Base-by-base conservation (phyloP, 2,113 vertebrate species). In the Arothron firmamentum region DNA sequence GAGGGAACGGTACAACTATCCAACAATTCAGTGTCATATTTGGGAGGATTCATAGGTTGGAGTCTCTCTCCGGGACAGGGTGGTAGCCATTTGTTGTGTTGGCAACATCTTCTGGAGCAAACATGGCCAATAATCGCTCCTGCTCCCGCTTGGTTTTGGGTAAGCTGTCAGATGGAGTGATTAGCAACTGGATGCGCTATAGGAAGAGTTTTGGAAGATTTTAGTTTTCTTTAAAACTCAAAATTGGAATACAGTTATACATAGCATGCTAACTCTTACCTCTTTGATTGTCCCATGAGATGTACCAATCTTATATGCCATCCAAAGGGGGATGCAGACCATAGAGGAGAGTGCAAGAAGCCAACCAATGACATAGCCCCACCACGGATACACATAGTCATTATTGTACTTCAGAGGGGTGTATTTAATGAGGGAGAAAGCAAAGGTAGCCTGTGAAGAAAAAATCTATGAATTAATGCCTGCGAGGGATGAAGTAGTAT, bases 381-480 rank as follows among this genome's bases (percentile, higher is more conserved):
- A 98, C 52, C 88, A 60, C 0, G 95, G 95, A 82, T 98, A 98
- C 51, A 92, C 74, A 0, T 98, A 98, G 62, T 87, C 79, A 1
- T 92, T 94, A 81, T 98, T 98, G 86, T 95, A 98, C 59, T 88
- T 95, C 67, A 97, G 87, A 4, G 94, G 94, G 0, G 87, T 90
- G 74, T 95, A 95, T 81, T 94, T 94, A 79, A 93, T 94, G 78
- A 98, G 80, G 38, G 94, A 97, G 85, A 97, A 98, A 21, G 95
- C 80, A 87, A 96, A 98, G 1, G 92, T 91, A 0, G 91, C 93
- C 95, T 98, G 65, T n/a, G 31, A 51, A 41, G 67, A 38, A 67
- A n/a, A 63, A 63, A 52, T 3, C 25, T 18, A 6, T 18, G 18
- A 4, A 48, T 43, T 70, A 14, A 54, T 53, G 53, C 67, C 67